These are phyloP conservation scores for Salarias fasciatus DNA, from an alignment of 2,797 vertebrate species.

Conservation along the genomic window DNA sequence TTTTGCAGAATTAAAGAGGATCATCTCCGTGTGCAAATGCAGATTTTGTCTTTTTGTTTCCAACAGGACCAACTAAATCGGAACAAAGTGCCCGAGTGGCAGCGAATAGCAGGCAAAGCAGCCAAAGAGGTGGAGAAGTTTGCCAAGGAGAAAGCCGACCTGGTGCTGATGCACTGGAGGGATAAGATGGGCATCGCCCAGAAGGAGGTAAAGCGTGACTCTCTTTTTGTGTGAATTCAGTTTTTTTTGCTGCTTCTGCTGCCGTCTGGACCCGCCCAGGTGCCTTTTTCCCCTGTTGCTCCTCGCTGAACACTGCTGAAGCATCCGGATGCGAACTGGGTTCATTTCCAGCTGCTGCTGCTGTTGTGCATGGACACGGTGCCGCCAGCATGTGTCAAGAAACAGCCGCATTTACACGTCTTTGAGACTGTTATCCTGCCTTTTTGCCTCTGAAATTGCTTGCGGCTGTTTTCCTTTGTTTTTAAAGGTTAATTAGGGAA, in stretches of 20 bases:
- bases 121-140: slow-evolving; percentile 99
- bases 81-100: slow-evolving; percentile 98
- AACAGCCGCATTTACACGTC: not conserved
- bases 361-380: slow-evolving; percentile 46
- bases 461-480: too few species aligned
- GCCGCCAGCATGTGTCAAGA: not conserved
- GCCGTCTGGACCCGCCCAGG: slow-evolving; percentile 19
- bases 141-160: slow-evolving; percentile 97
- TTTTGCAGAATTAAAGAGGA: too few species aligned
- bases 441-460: too few species aligned
- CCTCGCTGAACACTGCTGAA: slow-evolving; percentile 31
- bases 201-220: slow-evolving; percentile 90
- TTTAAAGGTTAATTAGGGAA: too few species aligned
- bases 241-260: slow-evolving; percentile 26
- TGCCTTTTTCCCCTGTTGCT: slow-evolving; percentile 25
- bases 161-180: slow-evolving; percentile 98
- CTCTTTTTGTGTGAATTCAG: slow-evolving; percentile 5
- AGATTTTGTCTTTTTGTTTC: slow-evolving; percentile 19
- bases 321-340: slow-evolving; percentile 21
- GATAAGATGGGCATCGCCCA: slow-evolving; percentile 99
- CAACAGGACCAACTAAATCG: slow-evolving; percentile 94
- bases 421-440: not conserved
- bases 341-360: slow-evolving; percentile 26
- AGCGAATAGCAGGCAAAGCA: slow-evolving; percentile 96
- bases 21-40: too few species aligned